Evolutionary conservation across 2,888 invertebrate genomes (phyloP), one percentile per base, ranked within the genome.

Genomic region (Emesis castigata): DNA sequence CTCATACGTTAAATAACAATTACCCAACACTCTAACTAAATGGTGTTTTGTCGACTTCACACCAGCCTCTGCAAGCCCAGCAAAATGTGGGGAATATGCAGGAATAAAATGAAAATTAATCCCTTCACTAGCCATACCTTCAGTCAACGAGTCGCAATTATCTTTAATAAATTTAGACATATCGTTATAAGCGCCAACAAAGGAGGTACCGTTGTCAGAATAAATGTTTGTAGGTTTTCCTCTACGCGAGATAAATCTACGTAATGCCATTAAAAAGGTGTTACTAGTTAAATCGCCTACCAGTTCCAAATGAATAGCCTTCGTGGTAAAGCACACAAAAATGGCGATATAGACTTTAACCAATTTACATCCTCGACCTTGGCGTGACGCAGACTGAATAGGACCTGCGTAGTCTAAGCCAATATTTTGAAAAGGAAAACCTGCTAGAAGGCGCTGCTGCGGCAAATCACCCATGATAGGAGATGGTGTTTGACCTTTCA

Each of bases 361-460:
- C 1, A 87, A 16, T 34, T 62, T 82, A 74, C 82, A 85, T 65
- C 85, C 85, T 48, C 84, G 82, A 39, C 83, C 74, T 48, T 80
- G 73, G 29, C 81, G 77, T 69, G 66, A 80, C 16, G 74, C 80
- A 5, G 56, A 69, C 20, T 39, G 48, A 1, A 83, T 76, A 1
- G 85, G 86, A 4, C 87, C 87, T 0, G 86, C 85, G 26, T 84
- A 87, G 65, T 86, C 84, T 0, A 86, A 58, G 0, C 82, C 87
- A 0, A 75, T 75, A 26, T 8, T 73, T n/a, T 77, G 34, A 62
- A 84, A 85, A 0, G 83, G 81, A 61, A 66, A 74, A 53, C 74
- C 82, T 3, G 39, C 2, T 39, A 11, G 11, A 34, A 34, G 14
- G 11, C 39, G 39, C 14, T 39, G 39, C 11, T 39, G 39, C 11